Base-by-base conservation (phyloP, 1,140 invertebrate genomes). In the Ganaspis sp. region DNA sequence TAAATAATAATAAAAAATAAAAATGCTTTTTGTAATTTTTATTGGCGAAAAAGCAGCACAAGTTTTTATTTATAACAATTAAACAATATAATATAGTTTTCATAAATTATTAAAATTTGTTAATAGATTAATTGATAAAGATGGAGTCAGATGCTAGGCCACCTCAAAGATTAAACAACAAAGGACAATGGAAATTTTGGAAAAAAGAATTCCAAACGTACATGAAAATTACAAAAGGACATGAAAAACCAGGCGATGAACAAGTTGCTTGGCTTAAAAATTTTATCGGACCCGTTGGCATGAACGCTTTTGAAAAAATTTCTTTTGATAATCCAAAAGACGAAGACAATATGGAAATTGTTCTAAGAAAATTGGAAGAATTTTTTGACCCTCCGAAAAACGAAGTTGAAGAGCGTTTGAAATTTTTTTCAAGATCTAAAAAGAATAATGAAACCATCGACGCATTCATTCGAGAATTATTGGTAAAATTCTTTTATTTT, bases 251-350 rank as follows among this genome's bases (percentile, higher is more conserved):
- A 3, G 34, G 19, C 9, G 78, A 83, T 1, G 2, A 53, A 0
- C 77, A 84, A 70, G 81, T 74, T 9, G 72, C 64, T 42, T 37
- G 73, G 12, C 53, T 86, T 6, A 76, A 73, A 69, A 78, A 78
- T 74, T 34, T 53, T 0, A 83, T 86, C 38, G 85, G 85, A 53
- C 37, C 45, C 64, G 4, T 82, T 53, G 85, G 84, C 9, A 29
- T 72, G 19, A 15, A 73, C 29, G 64, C 64, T 5, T 73, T 85
- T 42, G 19, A 77, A 58, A 76, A 78, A 8, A 69, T 81, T 5
- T 9, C 72, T 19, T 78, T 74, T 15, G 29, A 81, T 0, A 26
- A 69, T 72, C 9, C 23, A 4, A 17, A 53, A 9, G 78, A 81
- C 9, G 70, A 19, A 54, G 38, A 81, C 34, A 9, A 82, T 26